Percentiles rank a stretch among this genome's conserved stretches.
phyloP scores from a whole-genome alignment of 2,888 invertebrate species.

The Drosophila greeni region DNA sequence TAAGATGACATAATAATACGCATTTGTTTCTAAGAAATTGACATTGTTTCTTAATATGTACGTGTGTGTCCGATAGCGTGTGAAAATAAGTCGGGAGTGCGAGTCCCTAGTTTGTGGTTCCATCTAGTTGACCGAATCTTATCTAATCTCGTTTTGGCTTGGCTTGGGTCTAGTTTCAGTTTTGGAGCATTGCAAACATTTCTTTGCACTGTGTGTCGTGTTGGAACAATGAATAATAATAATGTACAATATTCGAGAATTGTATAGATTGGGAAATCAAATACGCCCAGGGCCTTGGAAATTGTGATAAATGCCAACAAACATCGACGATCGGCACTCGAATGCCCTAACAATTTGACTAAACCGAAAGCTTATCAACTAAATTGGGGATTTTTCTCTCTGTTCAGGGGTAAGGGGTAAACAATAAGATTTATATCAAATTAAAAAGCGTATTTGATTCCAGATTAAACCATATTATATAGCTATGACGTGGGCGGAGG shows the following conservation, averaged over 20 bases:
- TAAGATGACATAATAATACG: slow-evolving; percentile 61
- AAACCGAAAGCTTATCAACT: slow-evolving; percentile 50
- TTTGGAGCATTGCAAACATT: slow-evolving; percentile 66
- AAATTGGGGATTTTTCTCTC: slow-evolving; percentile 21
- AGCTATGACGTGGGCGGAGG: slow-evolving; percentile 67
- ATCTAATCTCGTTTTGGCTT: slow-evolving; percentile 33
- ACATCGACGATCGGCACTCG: slow-evolving; percentile 37
- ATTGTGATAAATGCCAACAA: slow-evolving; percentile 54
- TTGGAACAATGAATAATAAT: slow-evolving; percentile 25
- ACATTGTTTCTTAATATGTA: slow-evolving; percentile 48
- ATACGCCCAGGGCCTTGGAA: slow-evolving; percentile 58
- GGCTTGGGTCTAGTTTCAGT: slow-evolving; percentile 17
- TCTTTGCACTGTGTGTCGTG: slow-evolving; percentile 9
- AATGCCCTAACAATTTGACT: slow-evolving; percentile 49
- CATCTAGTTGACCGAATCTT: slow-evolving; percentile 14
- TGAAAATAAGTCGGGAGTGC: slow-evolving; percentile 25
- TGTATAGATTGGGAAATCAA: slow-evolving; percentile 58
- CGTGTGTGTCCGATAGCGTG: slow-evolving; percentile 42
- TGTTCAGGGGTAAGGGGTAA: slow-evolving; percentile 1
- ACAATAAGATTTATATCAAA: slow-evolving; percentile 47
- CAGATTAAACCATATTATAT: slow-evolving; percentile 71
- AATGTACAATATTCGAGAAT: slow-evolving; percentile 62
- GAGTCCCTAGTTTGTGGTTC: slow-evolving; percentile 7
- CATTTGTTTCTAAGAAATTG: slow-evolving; percentile 73
- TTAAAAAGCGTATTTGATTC: slow-evolving; percentile 67